Evolutionary conservation across 2,888 invertebrate species (phyloP).

Genomic region (Polydesmus complanatus): DNA sequence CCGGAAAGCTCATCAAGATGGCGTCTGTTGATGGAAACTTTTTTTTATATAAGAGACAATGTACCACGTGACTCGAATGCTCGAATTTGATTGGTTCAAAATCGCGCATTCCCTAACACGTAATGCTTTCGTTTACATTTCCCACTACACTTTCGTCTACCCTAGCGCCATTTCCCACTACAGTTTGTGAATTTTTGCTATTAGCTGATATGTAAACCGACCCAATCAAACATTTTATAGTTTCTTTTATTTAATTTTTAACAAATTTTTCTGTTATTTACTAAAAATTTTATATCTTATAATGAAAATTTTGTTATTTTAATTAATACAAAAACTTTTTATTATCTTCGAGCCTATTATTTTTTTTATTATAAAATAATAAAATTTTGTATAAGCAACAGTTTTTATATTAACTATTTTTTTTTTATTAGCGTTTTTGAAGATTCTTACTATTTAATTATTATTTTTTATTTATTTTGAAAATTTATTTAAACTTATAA

Average conservation of each 20-base stretch:
- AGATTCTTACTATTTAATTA: too few species aligned
- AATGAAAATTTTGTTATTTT: too few species aligned
- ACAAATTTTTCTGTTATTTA: neutral
- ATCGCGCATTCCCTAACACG: neutral
- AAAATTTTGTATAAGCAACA: too few species aligned
- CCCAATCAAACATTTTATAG: neutral
- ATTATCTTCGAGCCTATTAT: too few species aligned
- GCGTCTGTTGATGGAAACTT: slow-evolving; percentile 91
- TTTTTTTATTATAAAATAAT: too few species aligned
- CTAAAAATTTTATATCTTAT: neutral
- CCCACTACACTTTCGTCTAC: neutral
- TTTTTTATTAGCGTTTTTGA: too few species aligned
- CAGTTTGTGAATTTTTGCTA: neutral
- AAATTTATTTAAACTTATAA: too few species aligned
- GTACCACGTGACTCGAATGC: neutral
- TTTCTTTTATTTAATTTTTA: neutral
- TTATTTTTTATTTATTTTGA: too few species aligned
- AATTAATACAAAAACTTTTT: too few species aligned
- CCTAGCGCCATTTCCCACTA: neutral
- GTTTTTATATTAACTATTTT: too few species aligned
- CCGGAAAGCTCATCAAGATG: slow-evolving; percentile 49
- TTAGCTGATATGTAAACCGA: neutral
- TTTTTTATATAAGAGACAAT: slow-evolving; percentile 50
- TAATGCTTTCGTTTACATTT: neutral
- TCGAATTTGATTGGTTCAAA: neutral